phyloP scores from a whole-genome alignment of 92 coral and sea anemone species.

The Umimayanthus chanpuru region DNA sequence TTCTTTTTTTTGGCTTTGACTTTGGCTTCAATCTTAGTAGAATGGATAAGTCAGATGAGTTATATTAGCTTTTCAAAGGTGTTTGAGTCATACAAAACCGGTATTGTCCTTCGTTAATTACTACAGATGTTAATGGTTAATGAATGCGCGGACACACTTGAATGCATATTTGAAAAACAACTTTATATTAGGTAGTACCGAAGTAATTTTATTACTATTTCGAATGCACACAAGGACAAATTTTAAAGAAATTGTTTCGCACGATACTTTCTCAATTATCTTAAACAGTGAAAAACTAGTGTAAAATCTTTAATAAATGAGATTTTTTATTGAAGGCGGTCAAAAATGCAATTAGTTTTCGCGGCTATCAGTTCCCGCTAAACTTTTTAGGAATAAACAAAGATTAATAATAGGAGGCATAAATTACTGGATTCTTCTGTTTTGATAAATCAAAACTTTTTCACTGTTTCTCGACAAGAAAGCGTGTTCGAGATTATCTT shows the following conservation, averaged over 20 bases:
- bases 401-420: not conserved
- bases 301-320: not conserved
- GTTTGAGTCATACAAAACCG: not conserved
- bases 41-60: not conserved
- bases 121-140: slow-evolving; percentile 3
- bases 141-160: not conserved
- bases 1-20: not conserved
- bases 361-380: not conserved
- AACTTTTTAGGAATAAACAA: not conserved
- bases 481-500: not conserved
- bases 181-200: too few species aligned
- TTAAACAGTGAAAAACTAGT: not conserved
- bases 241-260: not conserved
- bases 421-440: not conserved
- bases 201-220: too few species aligned
- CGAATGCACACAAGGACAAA: not conserved
- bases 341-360: slow-evolving; percentile 6
- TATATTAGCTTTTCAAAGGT: not conserved
- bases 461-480: not conserved
- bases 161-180: not conserved
- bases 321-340: not conserved
- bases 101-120: not conserved
- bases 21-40: not conserved
- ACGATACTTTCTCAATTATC: not conserved
- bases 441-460: not conserved